Conservation (phyloP, 2,113 vertebrate species). For the Zosterops pallidus region DNA sequence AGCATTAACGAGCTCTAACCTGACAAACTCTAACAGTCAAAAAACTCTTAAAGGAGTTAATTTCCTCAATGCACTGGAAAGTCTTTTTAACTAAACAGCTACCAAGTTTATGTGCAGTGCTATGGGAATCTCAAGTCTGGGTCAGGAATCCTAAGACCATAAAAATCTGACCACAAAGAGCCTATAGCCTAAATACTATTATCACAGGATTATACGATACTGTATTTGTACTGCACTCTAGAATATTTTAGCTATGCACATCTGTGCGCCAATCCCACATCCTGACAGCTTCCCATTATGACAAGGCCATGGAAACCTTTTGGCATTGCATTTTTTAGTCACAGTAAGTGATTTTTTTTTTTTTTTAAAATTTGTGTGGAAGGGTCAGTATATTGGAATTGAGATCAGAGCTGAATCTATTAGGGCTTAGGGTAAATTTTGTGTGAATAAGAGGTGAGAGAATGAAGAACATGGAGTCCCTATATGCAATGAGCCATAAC, state of each 20-base stretch:
- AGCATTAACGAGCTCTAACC: neutral
- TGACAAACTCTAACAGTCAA: neutral
- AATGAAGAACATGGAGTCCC: neutral
- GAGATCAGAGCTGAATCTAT: neutral
- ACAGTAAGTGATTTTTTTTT: neutral
- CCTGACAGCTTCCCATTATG: neutral
- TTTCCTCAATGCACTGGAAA: neutral
- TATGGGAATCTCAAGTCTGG: neutral
- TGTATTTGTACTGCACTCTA: rapidly evolving
- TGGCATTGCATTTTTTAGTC: neutral
- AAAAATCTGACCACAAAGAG: neutral
- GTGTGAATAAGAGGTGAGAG: neutral
- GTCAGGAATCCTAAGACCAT: neutral
- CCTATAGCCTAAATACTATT: neutral
- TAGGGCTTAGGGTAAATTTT: neutral
- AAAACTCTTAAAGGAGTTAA: neutral
- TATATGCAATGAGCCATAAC: neutral
- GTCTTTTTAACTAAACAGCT: neutral
- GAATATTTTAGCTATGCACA: neutral
- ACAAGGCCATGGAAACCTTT: neutral
- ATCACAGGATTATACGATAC: neutral
- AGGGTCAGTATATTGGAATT: neutral
- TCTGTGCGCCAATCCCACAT: neutral
- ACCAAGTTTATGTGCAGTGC: neutral
- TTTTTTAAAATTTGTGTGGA: neutral